These are phyloP conservation scores for Nesoenas mayeri DNA, from an alignment of 2,113 vertebrate genomes.

Conservation along the genomic window DNA sequence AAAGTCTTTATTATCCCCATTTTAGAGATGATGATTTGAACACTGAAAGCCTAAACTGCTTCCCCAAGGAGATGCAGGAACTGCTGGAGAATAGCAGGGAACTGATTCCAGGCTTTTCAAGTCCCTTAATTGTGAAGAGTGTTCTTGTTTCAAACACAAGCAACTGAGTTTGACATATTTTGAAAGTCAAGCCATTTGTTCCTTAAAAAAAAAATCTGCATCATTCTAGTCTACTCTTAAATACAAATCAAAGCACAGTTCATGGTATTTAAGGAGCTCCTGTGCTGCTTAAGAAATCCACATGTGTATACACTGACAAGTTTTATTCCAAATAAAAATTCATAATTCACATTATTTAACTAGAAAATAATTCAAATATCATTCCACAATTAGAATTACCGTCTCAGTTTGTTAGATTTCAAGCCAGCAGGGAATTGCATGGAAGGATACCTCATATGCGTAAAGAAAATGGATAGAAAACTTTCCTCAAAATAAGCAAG, in stretches of 20 bases:
- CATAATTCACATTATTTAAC: background rate
- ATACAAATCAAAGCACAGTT: background rate
- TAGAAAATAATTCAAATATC: background rate
- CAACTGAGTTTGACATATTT: slow-evolving; percentile 27
- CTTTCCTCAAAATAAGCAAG: background rate
- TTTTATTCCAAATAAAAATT: background rate
- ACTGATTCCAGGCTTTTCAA: slow-evolving; percentile 29
- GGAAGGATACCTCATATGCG: background rate
- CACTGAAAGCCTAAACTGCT: slow-evolving; percentile 39
- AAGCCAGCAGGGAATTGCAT: background rate
- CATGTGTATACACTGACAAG: background rate
- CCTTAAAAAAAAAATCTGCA: slow-evolving; percentile 6
- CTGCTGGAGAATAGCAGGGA: slow-evolving; percentile 1
- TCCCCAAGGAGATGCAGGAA: slow-evolving; percentile 57
- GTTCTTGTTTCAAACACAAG: slow-evolving; percentile 5
- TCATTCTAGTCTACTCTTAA: background rate
- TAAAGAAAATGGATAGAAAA: background rate
- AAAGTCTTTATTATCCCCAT: slow-evolving; percentile 29
- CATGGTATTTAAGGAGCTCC: background rate
- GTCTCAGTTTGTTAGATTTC: background rate
- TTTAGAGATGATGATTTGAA: slow-evolving; percentile 43
- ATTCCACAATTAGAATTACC: background rate
- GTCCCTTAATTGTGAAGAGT: background rate
- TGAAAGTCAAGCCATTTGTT: slow-evolving; percentile 2
- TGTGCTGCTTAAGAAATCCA: background rate